Evolutionary conservation across 92 coral and sea anemone species (phyloP).

Genomic region (Palythoa caribaeorum): DNA sequence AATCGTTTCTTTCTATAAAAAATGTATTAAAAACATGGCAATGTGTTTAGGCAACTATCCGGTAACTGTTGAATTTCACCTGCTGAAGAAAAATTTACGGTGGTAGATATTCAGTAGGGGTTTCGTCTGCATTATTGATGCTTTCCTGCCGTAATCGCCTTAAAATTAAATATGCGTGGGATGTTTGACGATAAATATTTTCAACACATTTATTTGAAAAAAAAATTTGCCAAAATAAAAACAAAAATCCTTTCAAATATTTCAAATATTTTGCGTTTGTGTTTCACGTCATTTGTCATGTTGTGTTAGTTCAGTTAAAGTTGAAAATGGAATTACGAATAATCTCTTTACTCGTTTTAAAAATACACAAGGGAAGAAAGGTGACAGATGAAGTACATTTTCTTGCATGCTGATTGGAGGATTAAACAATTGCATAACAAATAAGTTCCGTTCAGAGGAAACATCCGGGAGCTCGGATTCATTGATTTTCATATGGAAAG

Average conservation of each 20-base stretch:
- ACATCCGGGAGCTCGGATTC: slow-evolving; percentile 40
- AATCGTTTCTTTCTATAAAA: not conserved
- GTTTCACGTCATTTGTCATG: not conserved
- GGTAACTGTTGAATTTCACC: slow-evolving; percentile 8
- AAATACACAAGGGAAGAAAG: not conserved
- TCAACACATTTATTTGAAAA: not conserved
- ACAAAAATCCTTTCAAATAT: not conserved
- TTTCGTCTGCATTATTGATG: slow-evolving; percentile 13
- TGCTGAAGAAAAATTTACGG: slow-evolving; percentile 9
- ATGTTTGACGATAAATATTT: not conserved
- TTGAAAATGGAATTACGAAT: not conserved
- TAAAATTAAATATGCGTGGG: slow-evolving; percentile 37
- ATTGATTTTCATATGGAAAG: not conserved
- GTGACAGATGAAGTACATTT: not conserved
- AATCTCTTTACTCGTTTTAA: not conserved
- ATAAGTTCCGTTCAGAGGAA: slow-evolving; percentile 26
- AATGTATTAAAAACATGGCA: not conserved
- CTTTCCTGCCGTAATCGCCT: slow-evolving; percentile 31
- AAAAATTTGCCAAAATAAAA: not conserved
- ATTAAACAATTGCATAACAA: slow-evolving; percentile 8
- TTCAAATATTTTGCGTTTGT: not conserved
- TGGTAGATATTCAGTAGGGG: slow-evolving; percentile 13
- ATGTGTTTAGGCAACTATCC: not conserved
- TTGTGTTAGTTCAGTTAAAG: not conserved
- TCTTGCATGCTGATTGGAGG: slow-evolving; percentile 25